These are phyloP conservation scores for Canis aureus DNA, from an alignment of 2,113 vertebrate genomes.

Conservation along the genomic window DNA sequence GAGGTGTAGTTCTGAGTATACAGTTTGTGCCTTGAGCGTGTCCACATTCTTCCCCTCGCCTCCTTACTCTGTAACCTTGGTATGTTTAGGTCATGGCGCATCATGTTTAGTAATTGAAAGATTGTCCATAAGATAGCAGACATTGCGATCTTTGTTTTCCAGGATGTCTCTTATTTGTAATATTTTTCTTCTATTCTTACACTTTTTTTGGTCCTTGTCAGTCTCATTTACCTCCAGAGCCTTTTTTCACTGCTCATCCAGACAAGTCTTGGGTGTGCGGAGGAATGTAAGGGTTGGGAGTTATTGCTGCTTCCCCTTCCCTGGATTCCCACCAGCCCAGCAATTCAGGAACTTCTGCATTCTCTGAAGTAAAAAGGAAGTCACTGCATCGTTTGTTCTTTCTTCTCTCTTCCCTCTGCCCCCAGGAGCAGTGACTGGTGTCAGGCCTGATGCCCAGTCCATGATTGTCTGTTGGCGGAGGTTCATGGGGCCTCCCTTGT, in stretches of 20 bases:
- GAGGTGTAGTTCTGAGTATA: neutral
- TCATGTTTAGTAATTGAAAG: neutral
- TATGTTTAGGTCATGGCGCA: neutral
- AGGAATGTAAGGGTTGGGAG: accelerated
- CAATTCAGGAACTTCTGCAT: neutral
- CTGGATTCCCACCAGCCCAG: neutral
- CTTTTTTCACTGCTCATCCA: neutral
- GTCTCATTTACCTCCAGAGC: neutral
- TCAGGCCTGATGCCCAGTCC: no score
- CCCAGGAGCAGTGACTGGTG: neutral
- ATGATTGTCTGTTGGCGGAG: neutral
- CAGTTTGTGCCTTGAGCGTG: neutral
- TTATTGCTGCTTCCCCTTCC: neutral
- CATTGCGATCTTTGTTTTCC: neutral
- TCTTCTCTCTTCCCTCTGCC: neutral
- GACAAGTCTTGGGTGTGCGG: neutral
- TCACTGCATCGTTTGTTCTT: neutral
- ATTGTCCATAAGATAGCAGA: neutral
- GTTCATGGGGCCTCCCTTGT: neutral
- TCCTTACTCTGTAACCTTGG: neutral
- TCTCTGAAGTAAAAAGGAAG: neutral
- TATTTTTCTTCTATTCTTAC: neutral
- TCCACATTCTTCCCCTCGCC: neutral
- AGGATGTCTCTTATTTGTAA: neutral
- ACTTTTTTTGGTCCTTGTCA: neutral